These are phyloP conservation scores for Brachionus paranguensis DNA, from an alignment of 1,140 invertebrate genomes.

Conservation along the genomic window DNA sequence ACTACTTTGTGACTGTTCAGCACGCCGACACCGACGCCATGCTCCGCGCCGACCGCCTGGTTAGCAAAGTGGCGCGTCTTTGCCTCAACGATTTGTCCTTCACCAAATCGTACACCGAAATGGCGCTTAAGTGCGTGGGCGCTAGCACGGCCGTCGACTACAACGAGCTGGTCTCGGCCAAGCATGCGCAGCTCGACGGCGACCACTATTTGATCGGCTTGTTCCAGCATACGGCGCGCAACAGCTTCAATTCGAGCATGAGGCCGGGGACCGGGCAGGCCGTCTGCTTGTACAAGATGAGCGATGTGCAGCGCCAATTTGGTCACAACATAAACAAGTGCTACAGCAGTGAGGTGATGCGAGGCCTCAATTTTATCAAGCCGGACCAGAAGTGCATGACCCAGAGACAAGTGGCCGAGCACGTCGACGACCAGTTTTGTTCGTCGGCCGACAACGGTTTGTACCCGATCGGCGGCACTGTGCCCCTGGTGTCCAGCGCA, in stretches of 20 bases:
- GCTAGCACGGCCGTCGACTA: background rate
- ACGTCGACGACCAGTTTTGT: slow-evolving; percentile 32
- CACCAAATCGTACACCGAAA: slow-evolving; percentile 22
- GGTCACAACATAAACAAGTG: slow-evolving; percentile 12
- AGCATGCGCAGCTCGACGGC: background rate
- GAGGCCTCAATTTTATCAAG: slow-evolving; percentile 37
- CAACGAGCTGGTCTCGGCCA: background rate
- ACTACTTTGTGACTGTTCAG: slow-evolving; percentile 22
- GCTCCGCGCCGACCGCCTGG: background rate
- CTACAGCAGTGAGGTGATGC: slow-evolving; percentile 6
- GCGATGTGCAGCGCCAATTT: background rate
- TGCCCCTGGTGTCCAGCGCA: background rate
- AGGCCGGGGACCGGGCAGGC: background rate
- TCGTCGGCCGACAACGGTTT: slow-evolving; percentile 17
- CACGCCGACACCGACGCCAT: background rate
- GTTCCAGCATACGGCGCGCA: background rate
- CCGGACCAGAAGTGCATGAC: slow-evolving; percentile 3
- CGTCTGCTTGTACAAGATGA: background rate
- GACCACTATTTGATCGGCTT: background rate
- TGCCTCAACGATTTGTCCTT: slow-evolving; percentile 34
- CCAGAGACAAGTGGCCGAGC: background rate
- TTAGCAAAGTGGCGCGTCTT: background rate
- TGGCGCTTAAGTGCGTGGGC: background rate
- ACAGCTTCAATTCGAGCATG: background rate
- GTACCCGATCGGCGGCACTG: slow-evolving; percentile 1